These are phyloP conservation scores for Oreochromis tanganicae DNA, from an alignment of 2,113 vertebrate species.

Conservation along the genomic window DNA sequence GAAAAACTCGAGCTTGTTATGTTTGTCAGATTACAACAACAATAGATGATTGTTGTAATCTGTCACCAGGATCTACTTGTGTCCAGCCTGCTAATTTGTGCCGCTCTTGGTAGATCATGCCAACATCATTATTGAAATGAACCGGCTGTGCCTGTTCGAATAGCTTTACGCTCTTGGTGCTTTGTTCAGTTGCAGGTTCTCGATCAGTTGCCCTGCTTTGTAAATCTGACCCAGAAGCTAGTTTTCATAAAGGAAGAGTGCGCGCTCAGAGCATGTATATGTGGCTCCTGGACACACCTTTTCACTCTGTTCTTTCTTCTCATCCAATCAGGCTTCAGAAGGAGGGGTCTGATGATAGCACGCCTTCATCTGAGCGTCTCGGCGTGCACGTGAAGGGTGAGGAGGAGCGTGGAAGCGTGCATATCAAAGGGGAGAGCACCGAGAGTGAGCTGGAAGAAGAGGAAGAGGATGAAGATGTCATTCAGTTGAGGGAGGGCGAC, in stretches of 20 bases:
- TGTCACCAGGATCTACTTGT: neutral
- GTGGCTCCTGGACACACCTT: neutral
- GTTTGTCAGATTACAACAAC: neutral
- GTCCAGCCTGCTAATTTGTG: neutral
- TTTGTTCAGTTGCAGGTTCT: neutral
- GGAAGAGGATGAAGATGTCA: slow-evolving; percentile 60
- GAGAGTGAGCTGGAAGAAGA: slow-evolving; percentile 68
- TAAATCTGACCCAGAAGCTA: neutral
- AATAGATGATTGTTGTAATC: too few species aligned
- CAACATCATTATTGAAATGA: neutral
- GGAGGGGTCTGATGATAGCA: slow-evolving; percentile 53
- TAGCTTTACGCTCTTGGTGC: neutral
- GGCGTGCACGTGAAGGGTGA: slow-evolving; percentile 22
- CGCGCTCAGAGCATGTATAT: neutral
- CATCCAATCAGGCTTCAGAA: slow-evolving; percentile 48
- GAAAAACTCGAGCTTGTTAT: neutral
- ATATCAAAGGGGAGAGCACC: slow-evolving; percentile 56
- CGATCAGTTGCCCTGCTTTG: neutral
- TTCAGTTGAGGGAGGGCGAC: slow-evolving; percentile 51
- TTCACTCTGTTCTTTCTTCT: neutral
- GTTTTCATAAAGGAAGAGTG: neutral
- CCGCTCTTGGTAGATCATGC: neutral
- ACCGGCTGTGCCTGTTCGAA: neutral
- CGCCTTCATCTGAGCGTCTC: slow-evolving; percentile 3
- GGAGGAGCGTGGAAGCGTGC: slow-evolving; percentile 34